Conservation (phyloP, 37 sponge, comb jelly and placozoan genomes). For the Eunapius fragilis region DNA sequence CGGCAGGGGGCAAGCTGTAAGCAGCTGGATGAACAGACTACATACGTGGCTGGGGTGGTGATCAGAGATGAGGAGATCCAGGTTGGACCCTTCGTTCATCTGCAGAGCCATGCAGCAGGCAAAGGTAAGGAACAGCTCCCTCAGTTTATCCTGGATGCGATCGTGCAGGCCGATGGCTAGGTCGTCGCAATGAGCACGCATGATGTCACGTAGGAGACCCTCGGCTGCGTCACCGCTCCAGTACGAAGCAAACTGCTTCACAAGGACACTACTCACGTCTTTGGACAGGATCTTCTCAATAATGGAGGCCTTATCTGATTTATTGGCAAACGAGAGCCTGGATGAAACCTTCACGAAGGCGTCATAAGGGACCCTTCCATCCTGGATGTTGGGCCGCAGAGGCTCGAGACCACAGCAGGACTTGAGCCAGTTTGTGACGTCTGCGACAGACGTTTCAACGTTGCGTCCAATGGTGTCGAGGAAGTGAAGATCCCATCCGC, state of each 20-base stretch:
- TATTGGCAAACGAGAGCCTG: slow-evolving; percentile 29
- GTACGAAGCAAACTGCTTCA: slow-evolving; percentile 67
- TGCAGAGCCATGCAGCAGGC: slow-evolving; percentile 72
- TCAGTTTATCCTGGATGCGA: slow-evolving; percentile 57
- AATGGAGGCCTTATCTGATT: slow-evolving; percentile 1
- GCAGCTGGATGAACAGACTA: slow-evolving; percentile 57
- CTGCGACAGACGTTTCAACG: slow-evolving; percentile 17
- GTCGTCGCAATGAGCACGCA: slow-evolving; percentile 40
- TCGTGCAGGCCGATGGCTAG: slow-evolving; percentile 66
- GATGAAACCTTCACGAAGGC: slow-evolving; percentile 33
- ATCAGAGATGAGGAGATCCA: slow-evolving; percentile 64
- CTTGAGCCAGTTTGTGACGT: slow-evolving; percentile 62
- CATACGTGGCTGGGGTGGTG: slow-evolving; percentile 6
- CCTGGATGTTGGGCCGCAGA: slow-evolving; percentile 33
- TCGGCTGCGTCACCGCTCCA: slow-evolving; percentile 70
- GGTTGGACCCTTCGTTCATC: slow-evolving; percentile 73
- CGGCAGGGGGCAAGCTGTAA: slow-evolving; percentile 49
- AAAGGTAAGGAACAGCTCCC: slow-evolving; percentile 80
- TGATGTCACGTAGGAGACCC: slow-evolving; percentile 63
- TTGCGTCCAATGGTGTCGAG: slow-evolving; percentile 69
- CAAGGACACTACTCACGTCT: slow-evolving; percentile 57
- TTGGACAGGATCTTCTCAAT: slow-evolving; percentile 41
- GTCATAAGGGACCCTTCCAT: slow-evolving; percentile 32
- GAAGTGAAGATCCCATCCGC: slow-evolving; percentile 90
- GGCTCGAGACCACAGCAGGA: slow-evolving; percentile 40